Conservation (phyloP, 2,797 vertebrate genomes). For the Champsocephalus esox region DNA sequence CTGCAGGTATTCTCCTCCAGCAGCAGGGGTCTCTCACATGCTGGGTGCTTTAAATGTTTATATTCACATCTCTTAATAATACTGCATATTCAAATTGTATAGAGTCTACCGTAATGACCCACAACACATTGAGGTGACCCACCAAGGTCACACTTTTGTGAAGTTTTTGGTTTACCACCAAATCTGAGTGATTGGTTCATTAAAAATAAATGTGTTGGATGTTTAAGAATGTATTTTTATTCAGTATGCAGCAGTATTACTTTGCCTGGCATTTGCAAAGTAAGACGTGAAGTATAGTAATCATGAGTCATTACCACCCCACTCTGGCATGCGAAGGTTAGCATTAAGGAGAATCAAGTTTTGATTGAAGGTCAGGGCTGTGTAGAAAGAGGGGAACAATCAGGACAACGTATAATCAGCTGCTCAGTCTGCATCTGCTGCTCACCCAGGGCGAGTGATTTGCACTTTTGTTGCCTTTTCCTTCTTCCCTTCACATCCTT, state of each 20-base stretch:
- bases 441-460: slow-evolving; percentile 76
- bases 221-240: slow-evolving; percentile 72
- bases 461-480: slow-evolving; percentile 74
- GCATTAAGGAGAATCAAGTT: slow-evolving; percentile 81
- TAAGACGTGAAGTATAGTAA: slow-evolving; percentile 79
- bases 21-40: neutral
- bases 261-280: slow-evolving; percentile 72
- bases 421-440: slow-evolving; percentile 72
- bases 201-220: slow-evolving; percentile 53
- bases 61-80: slow-evolving; percentile 36
- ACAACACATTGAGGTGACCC: slow-evolving; percentile 36
- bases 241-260: slow-evolving; percentile 60
- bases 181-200: slow-evolving; percentile 70
- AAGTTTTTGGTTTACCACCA: slow-evolving; percentile 55
- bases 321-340: slow-evolving; percentile 74
- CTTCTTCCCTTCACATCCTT: slow-evolving; percentile 59
- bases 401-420: slow-evolving; percentile 82
- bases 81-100: slow-evolving; percentile 22
- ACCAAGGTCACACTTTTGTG: slow-evolving; percentile 64
- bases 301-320: slow-evolving; percentile 80
- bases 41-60: slow-evolving; percentile 8
- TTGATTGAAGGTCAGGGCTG: slow-evolving; percentile 85
- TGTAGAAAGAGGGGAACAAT: slow-evolving; percentile 77
- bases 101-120: slow-evolving; percentile 36
- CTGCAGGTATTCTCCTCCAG: slow-evolving; percentile 84